phyloP scores from a whole-genome alignment of 2,888 invertebrate species.

The Papilio demoleus region DNA sequence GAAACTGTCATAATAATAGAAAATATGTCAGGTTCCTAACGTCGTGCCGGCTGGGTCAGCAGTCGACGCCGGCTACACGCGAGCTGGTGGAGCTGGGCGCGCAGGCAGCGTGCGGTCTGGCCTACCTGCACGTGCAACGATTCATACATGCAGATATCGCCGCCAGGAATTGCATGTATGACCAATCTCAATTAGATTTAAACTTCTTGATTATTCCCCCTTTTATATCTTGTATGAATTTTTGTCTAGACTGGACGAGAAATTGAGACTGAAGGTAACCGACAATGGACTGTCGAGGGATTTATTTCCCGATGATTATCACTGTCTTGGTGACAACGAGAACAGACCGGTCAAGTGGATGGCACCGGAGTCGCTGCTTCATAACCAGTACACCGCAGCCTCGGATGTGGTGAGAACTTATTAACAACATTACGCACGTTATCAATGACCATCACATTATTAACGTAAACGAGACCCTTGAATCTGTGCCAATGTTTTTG shows the following conservation, averaged over 20 bases:
- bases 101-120: slow-evolving; percentile 93
- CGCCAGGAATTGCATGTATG: slow-evolving; percentile 96
- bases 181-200: slow-evolving; percentile 48
- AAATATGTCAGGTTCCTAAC: slow-evolving; percentile 67
- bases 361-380: slow-evolving; percentile 92
- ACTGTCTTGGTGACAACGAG: slow-evolving; percentile 96
- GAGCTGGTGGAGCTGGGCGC: slow-evolving; percentile 93
- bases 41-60: slow-evolving; percentile 78
- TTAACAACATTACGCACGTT: neutral
- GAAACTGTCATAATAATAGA: too few species aligned
- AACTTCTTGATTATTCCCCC: neutral
- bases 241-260: slow-evolving; percentile 86
- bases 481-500: too few species aligned
- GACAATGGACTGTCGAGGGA: slow-evolving; percentile 95
- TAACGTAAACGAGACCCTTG: too few species aligned
- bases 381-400: slow-evolving; percentile 91
- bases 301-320: slow-evolving; percentile 96
- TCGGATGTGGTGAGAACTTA: slow-evolving; percentile 91
- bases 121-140: slow-evolving; percentile 94
- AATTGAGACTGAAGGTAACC: slow-evolving; percentile 91
- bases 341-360: slow-evolving; percentile 98
- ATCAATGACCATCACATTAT: too few species aligned
- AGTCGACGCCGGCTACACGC: slow-evolving; percentile 85
- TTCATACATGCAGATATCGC: slow-evolving; percentile 96
- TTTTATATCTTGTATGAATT: neutral